Percentiles rank a stretch among this genome's conserved stretches.
Conservation (phyloP, 2,797 vertebrate species). For the Pipistrellus pipistrellus region DNA sequence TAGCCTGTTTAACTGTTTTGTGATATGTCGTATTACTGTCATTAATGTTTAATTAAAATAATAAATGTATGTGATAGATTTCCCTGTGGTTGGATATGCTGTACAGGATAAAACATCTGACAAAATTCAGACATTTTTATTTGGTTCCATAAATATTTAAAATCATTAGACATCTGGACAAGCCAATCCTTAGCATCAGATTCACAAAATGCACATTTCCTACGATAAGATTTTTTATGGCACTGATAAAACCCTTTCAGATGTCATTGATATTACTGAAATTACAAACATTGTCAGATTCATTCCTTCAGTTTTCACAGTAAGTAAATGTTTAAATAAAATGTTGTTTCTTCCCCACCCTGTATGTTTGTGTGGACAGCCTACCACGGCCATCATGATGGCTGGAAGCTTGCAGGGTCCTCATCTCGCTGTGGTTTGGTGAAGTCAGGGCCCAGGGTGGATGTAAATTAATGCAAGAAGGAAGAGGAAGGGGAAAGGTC, state of each 20-base stretch:
- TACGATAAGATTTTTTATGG: background rate
- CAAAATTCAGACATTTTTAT: background rate
- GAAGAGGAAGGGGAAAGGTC: slow-evolving; percentile 20
- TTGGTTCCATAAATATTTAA: background rate
- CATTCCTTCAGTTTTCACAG: background rate
- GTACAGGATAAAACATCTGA: background rate
- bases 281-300: background rate
- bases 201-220: background rate
- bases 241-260: background rate
- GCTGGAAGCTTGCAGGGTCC: background rate
- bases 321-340: background rate
- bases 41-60: background rate
- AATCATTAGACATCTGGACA: background rate
- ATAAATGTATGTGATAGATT: background rate
- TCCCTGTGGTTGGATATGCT: background rate
- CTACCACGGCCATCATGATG: background rate
- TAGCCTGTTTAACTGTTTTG: background rate
- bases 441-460: background rate
- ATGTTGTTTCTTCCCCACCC: background rate
- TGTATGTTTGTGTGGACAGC: background rate
- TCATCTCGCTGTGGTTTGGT: slow-evolving; percentile 26
- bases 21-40: background rate
- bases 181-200: background rate
- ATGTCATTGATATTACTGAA: background rate
- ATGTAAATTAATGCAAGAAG: slow-evolving; percentile 53